phyloP scores from a whole-genome alignment of 2,888 invertebrate genomes.

The Trilocha varians region DNA sequence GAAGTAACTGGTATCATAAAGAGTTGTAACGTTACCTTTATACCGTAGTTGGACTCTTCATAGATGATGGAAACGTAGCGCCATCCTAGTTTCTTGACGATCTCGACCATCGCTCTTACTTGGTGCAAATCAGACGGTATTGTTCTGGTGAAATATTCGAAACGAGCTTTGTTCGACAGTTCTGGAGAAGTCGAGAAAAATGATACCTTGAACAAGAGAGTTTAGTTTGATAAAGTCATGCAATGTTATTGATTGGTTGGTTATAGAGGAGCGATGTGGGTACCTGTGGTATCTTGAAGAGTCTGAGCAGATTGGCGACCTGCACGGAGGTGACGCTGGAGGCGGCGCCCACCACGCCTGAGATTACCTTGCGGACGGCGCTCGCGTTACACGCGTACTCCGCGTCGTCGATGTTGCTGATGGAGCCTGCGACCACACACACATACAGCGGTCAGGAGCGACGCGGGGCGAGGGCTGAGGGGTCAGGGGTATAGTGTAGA shows the following conservation, averaged over 20 bases:
- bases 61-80: conserved; percentile 96
- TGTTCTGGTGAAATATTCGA: conserved; percentile 94
- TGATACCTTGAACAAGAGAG: conserved; percentile 80
- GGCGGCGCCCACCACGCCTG: conserved; percentile 53
- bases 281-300: conserved; percentile 91
- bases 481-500: background rate
- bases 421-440: conserved; percentile 82
- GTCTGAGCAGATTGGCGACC: conserved; percentile 87
- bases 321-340: conserved; percentile 97
- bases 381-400: conserved; percentile 89
- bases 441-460: background rate
- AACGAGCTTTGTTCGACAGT: conserved; percentile 92
- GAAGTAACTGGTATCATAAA: too few species aligned
- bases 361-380: conserved; percentile 33
- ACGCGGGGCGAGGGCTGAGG: background rate
- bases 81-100: conserved; percentile 90
- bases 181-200: conserved; percentile 96
- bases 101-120: conserved; percentile 95
- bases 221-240: conserved; percentile 5
- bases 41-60: conserved; percentile 96
- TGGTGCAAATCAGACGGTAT: conserved; percentile 96
- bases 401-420: conserved; percentile 92
- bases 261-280: too few species aligned
- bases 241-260: too few species aligned
- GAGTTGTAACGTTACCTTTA: conserved; percentile 77